Conservation (phyloP, 1,140 invertebrate genomes). For the Steinernema khuongi region DNA sequence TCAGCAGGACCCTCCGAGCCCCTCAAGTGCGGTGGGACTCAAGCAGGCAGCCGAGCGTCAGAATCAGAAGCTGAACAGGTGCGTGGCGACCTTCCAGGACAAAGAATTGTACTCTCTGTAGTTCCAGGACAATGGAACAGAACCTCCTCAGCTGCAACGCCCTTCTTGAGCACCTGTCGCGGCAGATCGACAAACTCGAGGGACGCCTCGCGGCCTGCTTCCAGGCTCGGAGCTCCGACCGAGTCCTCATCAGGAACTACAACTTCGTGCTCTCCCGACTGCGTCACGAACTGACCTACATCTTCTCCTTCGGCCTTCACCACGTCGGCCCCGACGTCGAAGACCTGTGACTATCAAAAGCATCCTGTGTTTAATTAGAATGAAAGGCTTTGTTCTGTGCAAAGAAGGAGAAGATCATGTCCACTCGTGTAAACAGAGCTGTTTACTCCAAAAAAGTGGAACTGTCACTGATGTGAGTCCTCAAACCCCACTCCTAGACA, state of each 20-base stretch:
- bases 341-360: not conserved
- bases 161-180: not conserved
- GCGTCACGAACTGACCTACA: not conserved
- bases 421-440: too few relatives aligned
- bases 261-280: not conserved
- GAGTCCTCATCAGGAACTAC: not conserved
- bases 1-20: too few relatives aligned
- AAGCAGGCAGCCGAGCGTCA: not conserved
- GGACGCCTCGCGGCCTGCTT: not conserved
- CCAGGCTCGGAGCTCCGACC: not conserved
- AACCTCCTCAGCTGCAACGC: not conserved
- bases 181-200: not conserved
- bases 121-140: conserved; percentile 6
- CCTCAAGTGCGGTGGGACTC: not conserved
- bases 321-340: not conserved
- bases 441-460: too few relatives aligned
- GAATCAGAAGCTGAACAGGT: conserved; percentile 4
- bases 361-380: too few relatives aligned
- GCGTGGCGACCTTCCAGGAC: not conserved
- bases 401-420: too few relatives aligned
- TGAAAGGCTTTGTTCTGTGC: too few relatives aligned
- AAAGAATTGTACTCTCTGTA: not conserved
- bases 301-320: not conserved
- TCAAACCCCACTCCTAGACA: too few relatives aligned
- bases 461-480: too few relatives aligned